phyloP scores from a whole-genome alignment of 2,888 invertebrate genomes.

The Uloborus plumipes region DNA sequence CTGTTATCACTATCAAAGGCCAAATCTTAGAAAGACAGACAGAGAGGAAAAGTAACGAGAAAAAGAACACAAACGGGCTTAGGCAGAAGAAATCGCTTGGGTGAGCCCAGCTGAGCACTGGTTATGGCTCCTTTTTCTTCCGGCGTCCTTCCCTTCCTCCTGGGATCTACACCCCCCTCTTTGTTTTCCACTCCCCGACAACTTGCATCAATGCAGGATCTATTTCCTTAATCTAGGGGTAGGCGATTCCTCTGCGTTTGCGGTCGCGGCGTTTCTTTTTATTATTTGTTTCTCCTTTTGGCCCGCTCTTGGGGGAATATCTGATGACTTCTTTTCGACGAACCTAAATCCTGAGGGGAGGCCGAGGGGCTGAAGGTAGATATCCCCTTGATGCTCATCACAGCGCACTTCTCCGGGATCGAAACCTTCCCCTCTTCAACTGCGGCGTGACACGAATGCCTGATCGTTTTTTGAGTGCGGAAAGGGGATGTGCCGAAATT shows the following conservation, averaged over 20 bases:
- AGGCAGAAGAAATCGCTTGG: conserved; percentile 46
- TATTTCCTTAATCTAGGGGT: conserved; percentile 38
- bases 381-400: conserved; percentile 53
- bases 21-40: no score
- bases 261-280: conserved; percentile 29
- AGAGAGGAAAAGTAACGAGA: conserved; percentile 5
- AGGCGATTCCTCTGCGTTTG: conserved; percentile 30
- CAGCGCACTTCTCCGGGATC: conserved; percentile 35
- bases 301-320: conserved; percentile 37
- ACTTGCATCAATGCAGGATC: conserved; percentile 51
- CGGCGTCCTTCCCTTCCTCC: not conserved
- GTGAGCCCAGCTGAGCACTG: conserved; percentile 51
- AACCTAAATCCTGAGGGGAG: conserved; percentile 27
- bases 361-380: conserved; percentile 8
- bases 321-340: conserved; percentile 50
- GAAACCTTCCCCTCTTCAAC: conserved; percentile 33
- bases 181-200: conserved; percentile 41
- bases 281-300: conserved; percentile 23
- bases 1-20: no score
- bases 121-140: conserved; percentile 37
- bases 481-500: conserved; percentile 2
- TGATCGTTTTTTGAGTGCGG: conserved; percentile 7
- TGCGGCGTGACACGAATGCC: conserved; percentile 36
- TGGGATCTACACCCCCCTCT: not conserved
- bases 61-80: conserved; percentile 24